Conservation (phyloP, 2,888 invertebrate genomes). For the Dyspetes luteomarginatus region DNA sequence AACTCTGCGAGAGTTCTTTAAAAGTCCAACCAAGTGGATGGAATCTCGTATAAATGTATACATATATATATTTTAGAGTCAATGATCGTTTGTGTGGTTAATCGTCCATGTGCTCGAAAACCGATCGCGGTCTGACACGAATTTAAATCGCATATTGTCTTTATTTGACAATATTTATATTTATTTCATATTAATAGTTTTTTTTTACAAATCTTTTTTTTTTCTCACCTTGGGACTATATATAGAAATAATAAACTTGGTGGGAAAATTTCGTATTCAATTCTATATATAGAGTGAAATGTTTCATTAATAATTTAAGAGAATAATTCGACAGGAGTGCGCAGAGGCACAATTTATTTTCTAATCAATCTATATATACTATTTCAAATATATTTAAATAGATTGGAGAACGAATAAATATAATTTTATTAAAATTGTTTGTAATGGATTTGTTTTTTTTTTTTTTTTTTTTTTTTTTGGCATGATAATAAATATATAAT, state of each 20-base stretch:
- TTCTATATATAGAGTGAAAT: too few relatives aligned
- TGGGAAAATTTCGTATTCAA: constrained; percentile 4
- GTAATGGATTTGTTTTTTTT: background rate
- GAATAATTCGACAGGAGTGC: too few relatives aligned
- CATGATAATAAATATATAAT: constrained; percentile 52
- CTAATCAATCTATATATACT: too few relatives aligned
- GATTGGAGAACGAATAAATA: too few relatives aligned
- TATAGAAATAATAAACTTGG: background rate
- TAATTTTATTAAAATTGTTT: too few relatives aligned
- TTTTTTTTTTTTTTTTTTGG: background rate
- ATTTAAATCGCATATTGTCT: constrained; percentile 48
- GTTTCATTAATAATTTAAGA: too few relatives aligned
- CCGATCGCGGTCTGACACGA: constrained; percentile 42
- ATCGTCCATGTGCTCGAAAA: constrained; percentile 15
- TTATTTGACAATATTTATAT: constrained; percentile 26
- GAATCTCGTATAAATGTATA: background rate
- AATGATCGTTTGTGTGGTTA: constrained; percentile 1
- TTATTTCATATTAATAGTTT: constrained; percentile 30
- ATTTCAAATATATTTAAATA: too few relatives aligned
- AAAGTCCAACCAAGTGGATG: too few relatives aligned
- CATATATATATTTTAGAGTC: background rate
- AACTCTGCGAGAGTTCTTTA: too few relatives aligned
- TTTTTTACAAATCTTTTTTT: too few relatives aligned
- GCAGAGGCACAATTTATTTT: too few relatives aligned
- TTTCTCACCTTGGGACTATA: too few relatives aligned